Conservation (phyloP, 2,888 invertebrate genomes). For the Xestoiulus laeticollis region DNA sequence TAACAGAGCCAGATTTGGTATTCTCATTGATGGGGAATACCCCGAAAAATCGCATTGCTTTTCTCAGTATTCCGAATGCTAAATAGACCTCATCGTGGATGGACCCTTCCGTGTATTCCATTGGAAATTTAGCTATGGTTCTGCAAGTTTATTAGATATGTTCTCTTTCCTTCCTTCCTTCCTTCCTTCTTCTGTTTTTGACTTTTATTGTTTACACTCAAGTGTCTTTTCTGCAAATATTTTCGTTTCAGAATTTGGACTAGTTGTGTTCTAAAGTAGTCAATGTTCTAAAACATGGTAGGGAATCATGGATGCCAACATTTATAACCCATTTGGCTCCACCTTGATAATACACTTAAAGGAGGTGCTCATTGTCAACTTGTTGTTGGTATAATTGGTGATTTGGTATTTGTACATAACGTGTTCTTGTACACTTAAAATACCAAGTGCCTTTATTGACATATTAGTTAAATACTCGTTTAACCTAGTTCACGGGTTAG, state of each 20-base stretch:
- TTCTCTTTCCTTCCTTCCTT: no score
- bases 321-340: neutral
- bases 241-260: no score
- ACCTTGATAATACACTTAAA: neutral
- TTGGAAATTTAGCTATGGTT: neutral
- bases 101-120: neutral
- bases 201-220: neutral
- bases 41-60: neutral
- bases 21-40: neutral
- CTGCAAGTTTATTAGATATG: neutral
- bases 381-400: neutral
- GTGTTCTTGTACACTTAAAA: neutral
- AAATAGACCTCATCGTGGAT: neutral
- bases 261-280: no score
- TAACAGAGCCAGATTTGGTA: neutral
- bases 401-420: no score
- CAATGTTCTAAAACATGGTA: neutral
- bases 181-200: no score
- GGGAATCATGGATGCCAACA: neutral
- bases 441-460: neutral
- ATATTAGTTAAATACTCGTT: no score
- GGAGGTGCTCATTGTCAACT: neutral
- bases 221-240: no score
- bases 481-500: no score
- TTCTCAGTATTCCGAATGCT: neutral